Percentiles rank a stretch among this genome's conserved stretches.
Conservation (phyloP, 2,113 vertebrate species). For the Microtus richardsoni region DNA sequence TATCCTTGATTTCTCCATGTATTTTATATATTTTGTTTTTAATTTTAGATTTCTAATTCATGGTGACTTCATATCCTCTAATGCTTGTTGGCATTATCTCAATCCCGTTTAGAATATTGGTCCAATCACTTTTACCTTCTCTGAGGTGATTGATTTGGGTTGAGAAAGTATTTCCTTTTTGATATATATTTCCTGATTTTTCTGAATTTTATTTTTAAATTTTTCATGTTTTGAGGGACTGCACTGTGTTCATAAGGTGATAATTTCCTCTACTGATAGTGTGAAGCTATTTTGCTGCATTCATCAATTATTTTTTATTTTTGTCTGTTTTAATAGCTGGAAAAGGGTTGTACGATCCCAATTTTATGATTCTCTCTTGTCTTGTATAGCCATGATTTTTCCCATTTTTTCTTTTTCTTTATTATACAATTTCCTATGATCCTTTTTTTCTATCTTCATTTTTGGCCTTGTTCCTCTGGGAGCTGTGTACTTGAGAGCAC, state of each 20-base stretch:
- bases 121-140: not conserved
- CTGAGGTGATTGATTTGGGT: not conserved
- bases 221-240: constrained; percentile 1
- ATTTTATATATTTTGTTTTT: constrained; percentile 47
- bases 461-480: not conserved
- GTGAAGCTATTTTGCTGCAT: not conserved
- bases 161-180: not conserved
- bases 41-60: constrained; percentile 49
- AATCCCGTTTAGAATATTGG: not conserved
- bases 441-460: not conserved
- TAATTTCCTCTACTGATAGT: constrained; percentile 2
- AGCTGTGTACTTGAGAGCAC: not conserved
- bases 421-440: not conserved
- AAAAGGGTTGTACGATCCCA: not conserved
- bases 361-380: not conserved
- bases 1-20: constrained; percentile 9
- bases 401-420: not conserved
- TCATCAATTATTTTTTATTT: not conserved
- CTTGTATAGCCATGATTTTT: not conserved
- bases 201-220: not conserved
- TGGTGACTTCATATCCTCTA: not conserved
- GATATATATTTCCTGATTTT: not conserved
- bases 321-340: constrained; percentile 29
- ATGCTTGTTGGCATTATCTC: constrained; percentile 13
- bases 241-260: not conserved